A percentile compares a stretch with the other conserved stretches of the same genome.
Evolutionary conservation across 1,140 invertebrate species (phyloP).

Genomic region (Hormaphis cornu): DNA sequence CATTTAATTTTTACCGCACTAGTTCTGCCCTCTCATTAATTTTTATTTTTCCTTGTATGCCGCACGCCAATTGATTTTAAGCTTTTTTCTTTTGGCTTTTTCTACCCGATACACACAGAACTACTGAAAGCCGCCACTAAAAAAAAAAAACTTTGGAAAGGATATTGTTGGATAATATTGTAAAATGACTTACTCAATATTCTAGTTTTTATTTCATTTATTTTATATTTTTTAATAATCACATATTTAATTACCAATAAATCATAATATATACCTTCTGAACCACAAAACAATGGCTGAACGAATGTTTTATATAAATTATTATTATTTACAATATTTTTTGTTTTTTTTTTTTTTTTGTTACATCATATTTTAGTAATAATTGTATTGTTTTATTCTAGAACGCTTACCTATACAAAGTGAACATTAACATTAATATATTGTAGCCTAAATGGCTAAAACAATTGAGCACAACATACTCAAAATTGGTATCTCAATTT

Average conservation of each 20-base stretch:
- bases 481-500: slow-evolving; percentile 20
- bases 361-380: neutral
- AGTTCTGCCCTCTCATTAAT: too few species aligned
- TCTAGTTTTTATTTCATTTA: slow-evolving; percentile 1
- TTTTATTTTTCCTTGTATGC: too few species aligned
- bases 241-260: neutral
- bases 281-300: neutral
- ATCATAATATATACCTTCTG: neutral
- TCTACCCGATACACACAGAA: too few species aligned
- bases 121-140: too few species aligned
- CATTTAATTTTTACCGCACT: too few species aligned
- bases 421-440: slow-evolving; percentile 14
- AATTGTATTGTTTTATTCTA: slow-evolving; percentile 4
- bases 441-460: slow-evolving; percentile 19
- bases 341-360: neutral
- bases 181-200: slow-evolving; percentile 2
- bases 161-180: too few species aligned
- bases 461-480: slow-evolving; percentile 20
- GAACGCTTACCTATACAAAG: slow-evolving; percentile 12
- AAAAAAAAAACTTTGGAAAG: too few species aligned
- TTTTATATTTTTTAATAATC: neutral
- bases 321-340: slow-evolving; percentile 6
- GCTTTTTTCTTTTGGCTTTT: too few species aligned
- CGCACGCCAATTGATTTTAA: too few species aligned
- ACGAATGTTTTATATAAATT: neutral